These are phyloP conservation scores for Dendrolimus houi DNA, from an alignment of 2,888 invertebrate species.

Conservation along the genomic window DNA sequence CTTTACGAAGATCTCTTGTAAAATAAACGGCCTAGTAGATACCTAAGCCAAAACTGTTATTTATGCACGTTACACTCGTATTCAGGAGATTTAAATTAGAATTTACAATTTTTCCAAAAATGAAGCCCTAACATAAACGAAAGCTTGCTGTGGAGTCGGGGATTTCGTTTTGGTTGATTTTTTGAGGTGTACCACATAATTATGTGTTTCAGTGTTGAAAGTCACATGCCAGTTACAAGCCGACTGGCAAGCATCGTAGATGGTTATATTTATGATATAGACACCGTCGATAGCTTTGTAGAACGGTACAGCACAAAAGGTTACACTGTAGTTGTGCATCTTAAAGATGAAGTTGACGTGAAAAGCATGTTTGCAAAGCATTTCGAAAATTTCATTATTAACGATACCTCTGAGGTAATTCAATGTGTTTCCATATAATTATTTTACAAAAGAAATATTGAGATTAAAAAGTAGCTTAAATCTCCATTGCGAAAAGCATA, in stretches of 20 bases:
- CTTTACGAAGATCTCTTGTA: too few relatives aligned
- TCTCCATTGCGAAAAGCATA: neutral
- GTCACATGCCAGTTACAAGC: conserved; percentile 48
- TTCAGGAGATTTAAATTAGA: too few relatives aligned
- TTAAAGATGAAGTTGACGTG: conserved; percentile 48
- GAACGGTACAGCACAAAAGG: conserved; percentile 44
- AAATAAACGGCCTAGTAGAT: too few relatives aligned
- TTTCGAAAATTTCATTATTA: conserved; percentile 38
- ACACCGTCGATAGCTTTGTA: conserved; percentile 40
- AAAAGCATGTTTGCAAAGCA: conserved; percentile 31
- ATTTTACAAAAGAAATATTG: neutral
- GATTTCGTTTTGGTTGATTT: too few relatives aligned
- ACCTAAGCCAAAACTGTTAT: too few relatives aligned
- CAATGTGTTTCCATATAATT: neutral
- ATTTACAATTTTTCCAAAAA: too few relatives aligned
- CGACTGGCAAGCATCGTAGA: conserved; percentile 46
- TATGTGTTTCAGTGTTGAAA: conserved; percentile 39
- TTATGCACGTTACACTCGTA: too few relatives aligned
- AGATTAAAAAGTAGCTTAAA: neutral
- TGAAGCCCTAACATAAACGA: too few relatives aligned
- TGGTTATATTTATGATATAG: conserved; percentile 49
- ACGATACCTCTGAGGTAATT: conserved; percentile 47
- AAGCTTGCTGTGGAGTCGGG: too few relatives aligned
- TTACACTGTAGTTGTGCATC: conserved; percentile 53
- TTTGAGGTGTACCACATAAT: neutral